phyloP scores from a whole-genome alignment of 2,797 vertebrate species.

The Parauchenoglanis ngamensis region DNA sequence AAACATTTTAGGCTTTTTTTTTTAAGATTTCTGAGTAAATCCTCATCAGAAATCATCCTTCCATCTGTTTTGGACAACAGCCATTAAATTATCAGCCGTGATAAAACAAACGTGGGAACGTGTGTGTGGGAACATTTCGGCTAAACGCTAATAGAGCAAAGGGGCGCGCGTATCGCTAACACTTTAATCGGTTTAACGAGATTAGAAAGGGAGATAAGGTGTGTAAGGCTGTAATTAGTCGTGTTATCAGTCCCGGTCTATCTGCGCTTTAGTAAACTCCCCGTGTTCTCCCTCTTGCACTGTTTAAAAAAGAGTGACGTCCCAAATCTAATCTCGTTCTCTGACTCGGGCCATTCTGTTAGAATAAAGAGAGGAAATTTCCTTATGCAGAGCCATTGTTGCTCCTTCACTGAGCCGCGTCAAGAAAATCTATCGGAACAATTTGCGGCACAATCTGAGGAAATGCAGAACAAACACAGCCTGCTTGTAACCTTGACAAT shows the following conservation, averaged over 20 bases:
- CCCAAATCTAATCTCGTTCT: conserved; percentile 46
- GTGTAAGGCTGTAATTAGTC: conserved; percentile 21
- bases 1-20: background rate
- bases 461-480: conserved; percentile 30
- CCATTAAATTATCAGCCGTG: conserved; percentile 7
- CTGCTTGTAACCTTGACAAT: conserved; percentile 10
- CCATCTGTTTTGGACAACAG: background rate
- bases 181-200: conserved; percentile 32
- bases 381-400: conserved; percentile 11
- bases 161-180: background rate
- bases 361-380: conserved; percentile 56
- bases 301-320: conserved; percentile 28
- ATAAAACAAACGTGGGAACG: conserved; percentile 36
- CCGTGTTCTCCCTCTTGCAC: background rate
- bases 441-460: conserved; percentile 39
- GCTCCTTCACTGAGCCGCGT: background rate
- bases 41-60: background rate
- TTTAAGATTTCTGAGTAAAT: background rate
- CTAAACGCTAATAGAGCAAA: background rate
- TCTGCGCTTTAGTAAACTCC: conserved; percentile 2
- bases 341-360: conserved; percentile 43
- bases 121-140: background rate
- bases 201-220: conserved; percentile 30
- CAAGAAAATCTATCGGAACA: conserved; percentile 40
- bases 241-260: conserved; percentile 30